Conservation (phyloP, 2,113 vertebrate genomes). For the Brienomyrus brachyistius region DNA sequence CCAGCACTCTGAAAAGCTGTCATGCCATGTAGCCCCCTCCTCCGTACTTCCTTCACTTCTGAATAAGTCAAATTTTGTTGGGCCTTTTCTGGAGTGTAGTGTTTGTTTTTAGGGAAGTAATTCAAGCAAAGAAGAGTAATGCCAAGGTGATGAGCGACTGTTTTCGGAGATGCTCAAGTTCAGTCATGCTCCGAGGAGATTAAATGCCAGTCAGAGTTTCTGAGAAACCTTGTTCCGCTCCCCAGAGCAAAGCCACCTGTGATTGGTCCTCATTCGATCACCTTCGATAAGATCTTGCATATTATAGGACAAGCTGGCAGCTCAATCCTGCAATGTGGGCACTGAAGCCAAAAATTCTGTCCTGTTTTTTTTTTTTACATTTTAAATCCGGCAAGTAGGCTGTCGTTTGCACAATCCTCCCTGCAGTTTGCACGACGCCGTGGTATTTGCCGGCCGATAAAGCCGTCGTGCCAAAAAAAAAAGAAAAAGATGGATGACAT, state of each 20-base stretch:
- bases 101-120: not conserved
- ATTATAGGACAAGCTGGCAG: not conserved
- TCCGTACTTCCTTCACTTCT: not conserved
- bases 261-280: not conserved
- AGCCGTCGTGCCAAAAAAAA: not conserved
- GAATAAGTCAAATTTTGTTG: not conserved
- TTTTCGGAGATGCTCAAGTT: not conserved
- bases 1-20: too few relatives aligned
- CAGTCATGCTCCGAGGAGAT: not conserved
- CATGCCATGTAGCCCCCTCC: too few relatives aligned
- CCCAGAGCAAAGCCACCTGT: not conserved
- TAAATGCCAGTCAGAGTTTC: not conserved
- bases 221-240: not conserved
- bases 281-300: not conserved
- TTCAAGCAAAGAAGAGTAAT: not conserved
- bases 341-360: not conserved
- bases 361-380: not conserved
- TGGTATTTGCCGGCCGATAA: not conserved
- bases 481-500: not conserved
- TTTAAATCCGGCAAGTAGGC: not conserved
- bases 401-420: not conserved
- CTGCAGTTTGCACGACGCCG: not conserved
- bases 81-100: not conserved
- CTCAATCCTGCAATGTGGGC: not conserved
- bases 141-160: not conserved